Conservation (phyloP, 1,140 invertebrate genomes). For the Tetramorium simillimum region DNA sequence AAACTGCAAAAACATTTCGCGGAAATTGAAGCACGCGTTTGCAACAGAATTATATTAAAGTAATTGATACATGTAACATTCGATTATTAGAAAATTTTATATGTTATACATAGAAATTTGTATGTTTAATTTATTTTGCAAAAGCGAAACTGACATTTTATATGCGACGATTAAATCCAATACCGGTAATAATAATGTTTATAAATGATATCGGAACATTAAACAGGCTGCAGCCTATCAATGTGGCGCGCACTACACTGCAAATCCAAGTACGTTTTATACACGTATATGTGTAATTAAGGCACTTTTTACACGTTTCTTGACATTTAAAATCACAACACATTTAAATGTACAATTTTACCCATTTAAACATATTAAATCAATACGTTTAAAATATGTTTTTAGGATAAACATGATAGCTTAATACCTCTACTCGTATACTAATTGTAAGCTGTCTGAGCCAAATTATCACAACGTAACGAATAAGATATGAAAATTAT, state of each 20-base stretch:
- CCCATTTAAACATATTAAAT: too few relatives aligned
- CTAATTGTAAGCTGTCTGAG: too few relatives aligned
- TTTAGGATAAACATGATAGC: too few relatives aligned
- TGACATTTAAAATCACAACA: too few relatives aligned
- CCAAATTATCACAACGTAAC: too few relatives aligned
- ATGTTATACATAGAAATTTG: background rate
- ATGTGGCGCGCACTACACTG: background rate
- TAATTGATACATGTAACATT: background rate
- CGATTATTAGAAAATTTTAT: background rate
- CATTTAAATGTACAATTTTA: too few relatives aligned
- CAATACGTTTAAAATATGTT: too few relatives aligned
- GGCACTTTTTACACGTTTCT: too few relatives aligned
- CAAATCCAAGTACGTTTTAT: too few relatives aligned
- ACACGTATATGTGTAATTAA: too few relatives aligned
- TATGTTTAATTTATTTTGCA: background rate
- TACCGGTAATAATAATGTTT: background rate
- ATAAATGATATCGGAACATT: background rate
- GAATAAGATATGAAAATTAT: too few relatives aligned
- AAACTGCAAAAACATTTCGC: background rate
- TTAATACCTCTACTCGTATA: too few relatives aligned
- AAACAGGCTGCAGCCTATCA: background rate
- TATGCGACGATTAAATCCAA: background rate
- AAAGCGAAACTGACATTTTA: constrained; percentile 3
- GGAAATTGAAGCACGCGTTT: background rate
- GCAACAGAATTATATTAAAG: background rate